Evolutionary conservation across 2,797 vertebrate species (phyloP).

Genomic region (Labroides dimidiatus): DNA sequence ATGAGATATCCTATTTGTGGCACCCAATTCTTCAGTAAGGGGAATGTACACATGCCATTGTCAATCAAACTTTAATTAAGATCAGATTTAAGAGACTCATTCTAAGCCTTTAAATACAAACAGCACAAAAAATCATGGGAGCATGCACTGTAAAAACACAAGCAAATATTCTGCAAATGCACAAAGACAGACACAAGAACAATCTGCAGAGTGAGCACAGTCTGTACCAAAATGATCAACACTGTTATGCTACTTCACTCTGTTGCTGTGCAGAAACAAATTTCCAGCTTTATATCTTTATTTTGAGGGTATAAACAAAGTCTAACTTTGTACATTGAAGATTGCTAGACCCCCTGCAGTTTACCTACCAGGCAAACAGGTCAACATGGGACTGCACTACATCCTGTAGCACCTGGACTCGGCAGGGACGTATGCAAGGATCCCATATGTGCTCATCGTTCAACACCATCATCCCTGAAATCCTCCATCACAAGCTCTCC

Average conservation of each 20-base stretch:
- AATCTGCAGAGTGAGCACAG: neutral
- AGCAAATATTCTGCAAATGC: neutral
- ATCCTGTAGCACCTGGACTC: too few relatives aligned
- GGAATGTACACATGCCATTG: constrained; percentile 24
- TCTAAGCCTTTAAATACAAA: neutral
- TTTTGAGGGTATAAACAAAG: constrained; percentile 12
- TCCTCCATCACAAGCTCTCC: too few relatives aligned
- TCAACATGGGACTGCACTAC: too few relatives aligned
- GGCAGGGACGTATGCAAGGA: too few relatives aligned
- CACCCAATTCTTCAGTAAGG: too few relatives aligned
- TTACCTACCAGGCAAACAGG: too few relatives aligned
- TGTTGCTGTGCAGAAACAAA: constrained; percentile 9
- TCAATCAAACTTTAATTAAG: constrained; percentile 6
- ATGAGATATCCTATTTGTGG: too few relatives aligned
- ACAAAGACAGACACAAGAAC: neutral
- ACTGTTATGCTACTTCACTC: neutral
- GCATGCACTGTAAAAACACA: neutral
- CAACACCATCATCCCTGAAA: too few relatives aligned
- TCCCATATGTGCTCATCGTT: too few relatives aligned
- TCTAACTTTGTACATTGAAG: constrained; percentile 36
- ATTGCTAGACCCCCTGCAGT: too few relatives aligned
- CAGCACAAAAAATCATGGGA: neutral
- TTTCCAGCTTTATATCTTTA: constrained; percentile 24
- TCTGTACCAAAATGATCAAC: constrained; percentile 5
- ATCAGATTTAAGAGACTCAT: constrained; percentile 25